phyloP scores from a whole-genome alignment of 2,113 vertebrate species.

The Podarcis raffonei region DNA sequence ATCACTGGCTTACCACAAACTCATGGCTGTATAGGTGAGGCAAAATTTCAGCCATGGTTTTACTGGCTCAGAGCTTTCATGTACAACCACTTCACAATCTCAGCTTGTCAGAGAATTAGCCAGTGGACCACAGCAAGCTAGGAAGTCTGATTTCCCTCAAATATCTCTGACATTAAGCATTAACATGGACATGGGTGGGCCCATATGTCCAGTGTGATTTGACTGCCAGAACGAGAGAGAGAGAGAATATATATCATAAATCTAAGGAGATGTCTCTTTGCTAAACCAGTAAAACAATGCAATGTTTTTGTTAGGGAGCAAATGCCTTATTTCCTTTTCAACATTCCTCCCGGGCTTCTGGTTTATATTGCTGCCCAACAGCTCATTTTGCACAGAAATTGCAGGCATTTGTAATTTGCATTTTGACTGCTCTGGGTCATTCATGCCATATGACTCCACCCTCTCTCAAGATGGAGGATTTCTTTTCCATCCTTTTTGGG shows the following conservation, averaged over 20 bases:
- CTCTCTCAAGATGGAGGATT: not conserved
- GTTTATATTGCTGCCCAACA: constrained; percentile 67
- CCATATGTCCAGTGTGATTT: not conserved
- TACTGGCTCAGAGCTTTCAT: not conserved
- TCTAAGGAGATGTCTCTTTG: not conserved
- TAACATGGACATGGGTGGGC: not conserved
- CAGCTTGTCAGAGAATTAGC: not conserved
- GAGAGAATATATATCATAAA: not conserved
- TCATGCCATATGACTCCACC: not conserved
- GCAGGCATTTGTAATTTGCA: not conserved
- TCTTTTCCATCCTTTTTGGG: not conserved
- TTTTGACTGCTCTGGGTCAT: not conserved
- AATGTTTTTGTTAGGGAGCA: constrained; percentile 45
- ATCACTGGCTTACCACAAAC: not conserved
- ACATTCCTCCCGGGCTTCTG: constrained; percentile 66
- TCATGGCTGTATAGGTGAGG: not conserved
- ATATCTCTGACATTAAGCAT: not conserved
- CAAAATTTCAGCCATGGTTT: not conserved
- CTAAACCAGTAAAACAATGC: not conserved
- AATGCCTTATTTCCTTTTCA: constrained; percentile 67
- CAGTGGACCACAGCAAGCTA: not conserved
- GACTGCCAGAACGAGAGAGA: not conserved
- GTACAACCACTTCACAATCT: not conserved
- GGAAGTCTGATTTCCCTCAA: not conserved
- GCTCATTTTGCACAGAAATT: not conserved